A percentile compares a stretch with the other conserved stretches of the same genome.
Evolutionary conservation across 1,140 invertebrate genomes (phyloP).

Genomic region (Archivesica marissinica): DNA sequence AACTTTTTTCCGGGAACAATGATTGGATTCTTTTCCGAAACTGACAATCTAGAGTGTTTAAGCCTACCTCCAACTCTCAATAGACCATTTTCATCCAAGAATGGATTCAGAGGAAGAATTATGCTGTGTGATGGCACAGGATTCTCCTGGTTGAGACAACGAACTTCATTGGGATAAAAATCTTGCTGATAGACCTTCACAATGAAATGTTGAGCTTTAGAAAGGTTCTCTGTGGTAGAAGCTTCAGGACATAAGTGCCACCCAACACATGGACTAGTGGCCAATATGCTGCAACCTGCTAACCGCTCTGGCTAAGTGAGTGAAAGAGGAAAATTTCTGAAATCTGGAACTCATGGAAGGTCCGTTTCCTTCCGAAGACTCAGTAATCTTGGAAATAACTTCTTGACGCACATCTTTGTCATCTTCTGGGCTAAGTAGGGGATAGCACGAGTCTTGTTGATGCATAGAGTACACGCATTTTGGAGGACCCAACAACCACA

Average conservation of each 20-base stretch:
- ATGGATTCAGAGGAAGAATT: slow-evolving; percentile 4
- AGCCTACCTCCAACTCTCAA: slow-evolving; percentile 64
- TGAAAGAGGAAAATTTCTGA: too few species aligned
- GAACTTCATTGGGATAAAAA: slow-evolving; percentile 3
- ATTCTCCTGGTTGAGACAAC: background rate
- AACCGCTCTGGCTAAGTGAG: too few species aligned
- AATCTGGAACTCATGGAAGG: too few species aligned
- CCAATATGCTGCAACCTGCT: too few species aligned
- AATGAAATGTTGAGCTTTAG: slow-evolving; percentile 14
- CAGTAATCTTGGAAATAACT: too few species aligned
- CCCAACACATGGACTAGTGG: background rate
- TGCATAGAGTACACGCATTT: too few species aligned
- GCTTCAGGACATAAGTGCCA: slow-evolving; percentile 8
- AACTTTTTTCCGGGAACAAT: slow-evolving; percentile 52
- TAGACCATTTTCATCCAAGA: slow-evolving; percentile 33
- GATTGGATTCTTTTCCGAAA: slow-evolving; percentile 47
- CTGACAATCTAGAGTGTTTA: background rate
- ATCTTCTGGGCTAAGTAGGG: too few species aligned
- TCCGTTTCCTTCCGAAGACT: too few species aligned
- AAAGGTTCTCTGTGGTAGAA: background rate
- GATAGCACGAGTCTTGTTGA: too few species aligned
- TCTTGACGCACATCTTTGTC: too few species aligned
- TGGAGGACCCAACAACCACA: too few species aligned
- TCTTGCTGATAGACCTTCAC: slow-evolving; percentile 41
- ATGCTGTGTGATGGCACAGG: background rate